Conservation (phyloP, 2,113 vertebrate species). For the Rattus rattus region DNA sequence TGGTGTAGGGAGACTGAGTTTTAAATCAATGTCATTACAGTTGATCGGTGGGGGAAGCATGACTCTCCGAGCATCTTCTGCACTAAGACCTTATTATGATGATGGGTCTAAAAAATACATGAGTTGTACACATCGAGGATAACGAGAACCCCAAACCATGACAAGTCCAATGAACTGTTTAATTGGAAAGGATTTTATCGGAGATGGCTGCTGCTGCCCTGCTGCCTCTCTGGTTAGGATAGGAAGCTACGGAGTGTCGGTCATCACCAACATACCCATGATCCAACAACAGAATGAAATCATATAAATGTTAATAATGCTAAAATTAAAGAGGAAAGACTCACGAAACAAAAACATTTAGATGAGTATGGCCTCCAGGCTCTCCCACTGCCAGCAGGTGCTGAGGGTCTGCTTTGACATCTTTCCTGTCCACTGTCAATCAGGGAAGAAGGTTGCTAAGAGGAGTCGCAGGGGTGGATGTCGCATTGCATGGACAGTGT, state of each 20-base stretch:
- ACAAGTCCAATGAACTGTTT: constrained; percentile 80
- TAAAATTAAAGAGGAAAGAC: constrained; percentile 77
- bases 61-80: constrained; percentile 38
- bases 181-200: constrained; percentile 78
- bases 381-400: background rate
- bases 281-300: constrained; percentile 62
- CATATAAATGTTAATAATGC: constrained; percentile 80
- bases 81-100: constrained; percentile 49
- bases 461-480: background rate
- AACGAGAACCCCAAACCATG: constrained; percentile 72
- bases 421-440: background rate
- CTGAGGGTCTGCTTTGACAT: constrained; percentile 33
- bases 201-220: background rate
- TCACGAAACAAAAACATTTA: constrained; percentile 60
- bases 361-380: constrained; percentile 55
- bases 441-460: background rate
- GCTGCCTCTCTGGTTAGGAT: constrained; percentile 46
- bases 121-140: constrained; percentile 58
- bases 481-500: background rate
- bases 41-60: background rate
- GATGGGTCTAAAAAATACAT: constrained; percentile 64
- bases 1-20: constrained; percentile 57
- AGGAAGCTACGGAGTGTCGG: constrained; percentile 56
- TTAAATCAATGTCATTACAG: constrained; percentile 70
- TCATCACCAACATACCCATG: constrained; percentile 54